Conservation (phyloP, 2,888 invertebrate species). For the Serrognathus titanus region DNA sequence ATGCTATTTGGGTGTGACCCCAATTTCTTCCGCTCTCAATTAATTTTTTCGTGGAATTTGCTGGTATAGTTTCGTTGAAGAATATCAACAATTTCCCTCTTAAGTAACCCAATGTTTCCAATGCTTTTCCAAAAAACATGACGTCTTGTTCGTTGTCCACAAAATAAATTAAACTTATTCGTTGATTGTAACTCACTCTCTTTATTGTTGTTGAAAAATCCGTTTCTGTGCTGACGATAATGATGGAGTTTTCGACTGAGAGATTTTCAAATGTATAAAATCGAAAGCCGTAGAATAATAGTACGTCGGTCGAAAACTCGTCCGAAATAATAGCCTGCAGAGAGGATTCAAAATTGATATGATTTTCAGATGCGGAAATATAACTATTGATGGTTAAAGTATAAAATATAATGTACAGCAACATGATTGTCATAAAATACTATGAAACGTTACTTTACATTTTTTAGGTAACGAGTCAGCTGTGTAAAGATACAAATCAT, state of each 20-base stretch:
- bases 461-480: too few species aligned
- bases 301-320: constrained; percentile 10
- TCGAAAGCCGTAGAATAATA: constrained; percentile 10
- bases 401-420: too few species aligned
- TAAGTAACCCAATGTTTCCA: constrained; percentile 1
- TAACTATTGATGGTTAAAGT: too few species aligned
- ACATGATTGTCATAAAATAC: too few species aligned
- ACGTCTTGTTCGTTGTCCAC: not conserved
- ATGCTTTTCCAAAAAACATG: not conserved
- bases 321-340: constrained; percentile 9
- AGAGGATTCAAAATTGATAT: constrained; percentile 7
- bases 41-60: not conserved
- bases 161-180: constrained; percentile 13
- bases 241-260: constrained; percentile 6
- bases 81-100: constrained; percentile 14
- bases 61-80: not conserved
- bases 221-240: not conserved
- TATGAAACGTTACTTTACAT: too few species aligned
- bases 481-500: too few species aligned
- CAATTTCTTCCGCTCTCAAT: not conserved
- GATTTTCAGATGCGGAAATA: too few species aligned
- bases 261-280: constrained; percentile 8
- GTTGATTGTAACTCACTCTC: constrained; percentile 9
- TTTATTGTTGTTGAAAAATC: not conserved
- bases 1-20: constrained; percentile 11